phyloP scores from a whole-genome alignment of 2,113 vertebrate species.

The Romanogobio albipinnatus region DNA sequence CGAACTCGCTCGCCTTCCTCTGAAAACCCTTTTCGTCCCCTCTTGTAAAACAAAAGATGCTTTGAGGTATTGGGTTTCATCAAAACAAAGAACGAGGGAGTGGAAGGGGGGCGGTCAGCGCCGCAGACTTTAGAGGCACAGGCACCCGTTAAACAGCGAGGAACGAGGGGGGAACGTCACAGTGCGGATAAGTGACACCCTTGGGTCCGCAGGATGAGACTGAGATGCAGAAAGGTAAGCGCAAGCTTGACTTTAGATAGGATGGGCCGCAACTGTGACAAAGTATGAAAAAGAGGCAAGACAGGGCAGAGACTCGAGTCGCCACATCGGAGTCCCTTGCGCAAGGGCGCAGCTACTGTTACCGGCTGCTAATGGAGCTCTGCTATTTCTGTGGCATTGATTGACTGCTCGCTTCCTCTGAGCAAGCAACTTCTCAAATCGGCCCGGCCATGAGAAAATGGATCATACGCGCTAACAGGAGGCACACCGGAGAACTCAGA shows the following conservation, averaged over 20 bases:
- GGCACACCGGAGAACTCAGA: constrained; percentile 58
- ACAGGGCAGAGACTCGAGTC: constrained; percentile 60
- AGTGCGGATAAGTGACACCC: constrained; percentile 27
- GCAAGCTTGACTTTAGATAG: background rate
- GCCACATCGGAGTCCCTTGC: constrained; percentile 68
- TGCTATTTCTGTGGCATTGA: constrained; percentile 75
- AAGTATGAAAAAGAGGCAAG: background rate
- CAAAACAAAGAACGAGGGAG: constrained; percentile 72
- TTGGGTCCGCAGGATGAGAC: background rate
- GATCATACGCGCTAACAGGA: constrained; percentile 32
- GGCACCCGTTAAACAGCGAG: constrained; percentile 11
- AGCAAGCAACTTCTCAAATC: constrained; percentile 69
- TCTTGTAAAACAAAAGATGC: constrained; percentile 79
- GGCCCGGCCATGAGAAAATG: constrained; percentile 59
- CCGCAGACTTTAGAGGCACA: background rate
- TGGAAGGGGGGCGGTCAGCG: constrained; percentile 60
- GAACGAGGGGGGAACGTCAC: constrained; percentile 38
- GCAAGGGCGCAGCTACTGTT: constrained; percentile 73
- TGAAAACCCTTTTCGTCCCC: constrained; percentile 42
- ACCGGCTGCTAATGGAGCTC: constrained; percentile 73
- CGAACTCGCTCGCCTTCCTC: constrained; percentile 46
- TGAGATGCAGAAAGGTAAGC: background rate
- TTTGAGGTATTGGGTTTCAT: constrained; percentile 79
- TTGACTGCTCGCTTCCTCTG: constrained; percentile 70
- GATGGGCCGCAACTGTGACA: background rate